These are phyloP conservation scores for Varanus salvator DNA, from an alignment of 2,113 vertebrate genomes.

Conservation along the genomic window DNA sequence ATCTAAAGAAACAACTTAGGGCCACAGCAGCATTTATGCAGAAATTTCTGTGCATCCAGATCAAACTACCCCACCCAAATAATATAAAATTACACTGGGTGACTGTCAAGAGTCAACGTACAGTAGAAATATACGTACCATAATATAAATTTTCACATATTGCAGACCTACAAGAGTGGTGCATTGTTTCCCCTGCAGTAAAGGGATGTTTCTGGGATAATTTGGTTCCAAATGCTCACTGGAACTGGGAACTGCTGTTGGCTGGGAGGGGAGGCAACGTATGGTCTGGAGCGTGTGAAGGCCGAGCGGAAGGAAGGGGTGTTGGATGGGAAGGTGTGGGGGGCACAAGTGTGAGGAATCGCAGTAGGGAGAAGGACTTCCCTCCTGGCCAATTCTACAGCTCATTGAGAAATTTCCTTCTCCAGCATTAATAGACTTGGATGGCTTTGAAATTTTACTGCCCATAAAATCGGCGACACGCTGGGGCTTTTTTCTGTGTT, in stretches of 20 bases:
- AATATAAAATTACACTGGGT: background rate
- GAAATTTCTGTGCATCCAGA: background rate
- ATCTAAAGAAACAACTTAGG: background rate
- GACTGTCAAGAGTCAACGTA: background rate
- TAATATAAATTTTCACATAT: background rate
- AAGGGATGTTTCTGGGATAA: background rate
- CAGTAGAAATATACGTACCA: background rate
- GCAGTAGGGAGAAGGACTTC: constrained; percentile 77
- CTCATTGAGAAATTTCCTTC: constrained; percentile 83
- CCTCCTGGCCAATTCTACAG: constrained; percentile 75
- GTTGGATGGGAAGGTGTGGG: constrained; percentile 32
- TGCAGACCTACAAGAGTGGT: background rate
- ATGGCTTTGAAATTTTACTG: constrained; percentile 95
- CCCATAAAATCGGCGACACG: constrained; percentile 89
- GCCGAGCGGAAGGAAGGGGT: constrained; percentile 54
- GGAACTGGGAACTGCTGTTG: background rate
- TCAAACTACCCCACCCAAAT: background rate
- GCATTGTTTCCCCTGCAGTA: background rate
- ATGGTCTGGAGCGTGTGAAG: constrained; percentile 44
- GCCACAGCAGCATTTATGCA: background rate
- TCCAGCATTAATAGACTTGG: constrained; percentile 87
- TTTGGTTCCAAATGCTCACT: constrained; percentile 21
- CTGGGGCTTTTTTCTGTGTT: constrained; percentile 73
- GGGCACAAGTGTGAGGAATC: constrained; percentile 78
- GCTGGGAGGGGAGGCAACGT: background rate